Percentiles rank a stretch among this genome's conserved stretches.
Evolutionary conservation across 1,140 invertebrate genomes (phyloP).

Genomic region (Drosophila rufa): DNA sequence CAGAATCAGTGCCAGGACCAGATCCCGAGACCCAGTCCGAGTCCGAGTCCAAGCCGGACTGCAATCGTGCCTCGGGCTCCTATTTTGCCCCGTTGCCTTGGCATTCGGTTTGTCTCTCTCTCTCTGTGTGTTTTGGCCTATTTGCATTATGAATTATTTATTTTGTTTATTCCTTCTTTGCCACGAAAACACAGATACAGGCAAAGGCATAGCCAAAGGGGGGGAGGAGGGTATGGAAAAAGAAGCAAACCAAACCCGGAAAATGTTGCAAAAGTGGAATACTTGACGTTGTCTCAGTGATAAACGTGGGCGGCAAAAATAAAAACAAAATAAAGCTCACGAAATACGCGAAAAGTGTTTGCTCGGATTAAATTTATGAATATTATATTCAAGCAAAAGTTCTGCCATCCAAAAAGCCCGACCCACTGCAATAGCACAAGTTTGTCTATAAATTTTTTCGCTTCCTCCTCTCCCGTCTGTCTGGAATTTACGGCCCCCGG

Average conservation of each 20-base stretch:
- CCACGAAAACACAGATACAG: constrained; percentile 37
- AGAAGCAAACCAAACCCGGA: constrained; percentile 47
- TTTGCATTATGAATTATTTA: constrained; percentile 84
- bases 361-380: constrained; percentile 81
- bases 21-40: constrained; percentile 12
- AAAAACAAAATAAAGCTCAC: constrained; percentile 58
- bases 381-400: constrained; percentile 73
- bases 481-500: constrained; percentile 51
- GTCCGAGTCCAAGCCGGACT: constrained; percentile 18
- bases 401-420: constrained; percentile 37
- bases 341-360: constrained; percentile 79
- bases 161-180: constrained; percentile 67
- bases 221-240: too few relatives aligned
- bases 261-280: constrained; percentile 65
- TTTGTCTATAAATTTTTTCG: constrained; percentile 69
- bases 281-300: constrained; percentile 70
- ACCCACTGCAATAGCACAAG: constrained; percentile 50
- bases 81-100: constrained; percentile 58
- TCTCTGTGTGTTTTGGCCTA: constrained; percentile 68
- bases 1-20: constrained; percentile 21
- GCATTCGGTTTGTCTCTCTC: constrained; percentile 30
- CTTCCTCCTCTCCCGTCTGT: constrained; percentile 16
- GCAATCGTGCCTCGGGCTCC: constrained; percentile 33
- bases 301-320: constrained; percentile 53
- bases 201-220: not conserved